These are phyloP conservation scores for Lycophotia porphyrea DNA, from an alignment of 2,888 invertebrate genomes.

Conservation along the genomic window DNA sequence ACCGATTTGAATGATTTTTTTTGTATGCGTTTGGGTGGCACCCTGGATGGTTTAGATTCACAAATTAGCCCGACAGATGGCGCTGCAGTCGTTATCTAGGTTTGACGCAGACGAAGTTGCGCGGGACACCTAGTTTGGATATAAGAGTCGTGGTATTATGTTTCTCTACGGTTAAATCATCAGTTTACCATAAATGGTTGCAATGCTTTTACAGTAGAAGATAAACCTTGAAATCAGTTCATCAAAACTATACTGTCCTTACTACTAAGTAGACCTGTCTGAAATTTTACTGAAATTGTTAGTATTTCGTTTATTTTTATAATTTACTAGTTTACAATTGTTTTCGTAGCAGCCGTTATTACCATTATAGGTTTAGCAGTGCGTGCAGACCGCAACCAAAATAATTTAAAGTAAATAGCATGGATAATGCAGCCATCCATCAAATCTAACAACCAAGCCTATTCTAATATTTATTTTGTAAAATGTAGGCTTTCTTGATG, in stretches of 20 bases:
- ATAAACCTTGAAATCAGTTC: background rate
- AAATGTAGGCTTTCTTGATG: background rate
- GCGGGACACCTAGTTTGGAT: no score
- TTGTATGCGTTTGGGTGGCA: no score
- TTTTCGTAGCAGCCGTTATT: slow-evolving; percentile 12
- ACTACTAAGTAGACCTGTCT: background rate
- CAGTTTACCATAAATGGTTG: background rate
- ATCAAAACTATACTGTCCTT: background rate
- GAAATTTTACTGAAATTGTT: background rate
- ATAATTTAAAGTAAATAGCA: slow-evolving; percentile 21
- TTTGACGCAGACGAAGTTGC: no score
- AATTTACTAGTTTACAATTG: slow-evolving; percentile 12
- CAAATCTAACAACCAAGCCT: slow-evolving; percentile 13
- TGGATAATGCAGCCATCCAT: slow-evolving; percentile 30
- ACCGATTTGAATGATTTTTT: no score
- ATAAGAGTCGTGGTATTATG: background rate
- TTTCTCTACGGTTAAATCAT: background rate
- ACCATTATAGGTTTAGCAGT: slow-evolving; percentile 16
- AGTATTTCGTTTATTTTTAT: slow-evolving; percentile 16
- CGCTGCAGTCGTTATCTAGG: no score
- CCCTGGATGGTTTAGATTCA: no score
- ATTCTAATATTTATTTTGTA: background rate
- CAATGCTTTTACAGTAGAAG: background rate
- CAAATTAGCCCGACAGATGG: no score
- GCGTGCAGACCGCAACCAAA: slow-evolving; percentile 40